Evolutionary conservation across 1,140 invertebrate genomes (phyloP).

Genomic region (Bombus superbus): DNA sequence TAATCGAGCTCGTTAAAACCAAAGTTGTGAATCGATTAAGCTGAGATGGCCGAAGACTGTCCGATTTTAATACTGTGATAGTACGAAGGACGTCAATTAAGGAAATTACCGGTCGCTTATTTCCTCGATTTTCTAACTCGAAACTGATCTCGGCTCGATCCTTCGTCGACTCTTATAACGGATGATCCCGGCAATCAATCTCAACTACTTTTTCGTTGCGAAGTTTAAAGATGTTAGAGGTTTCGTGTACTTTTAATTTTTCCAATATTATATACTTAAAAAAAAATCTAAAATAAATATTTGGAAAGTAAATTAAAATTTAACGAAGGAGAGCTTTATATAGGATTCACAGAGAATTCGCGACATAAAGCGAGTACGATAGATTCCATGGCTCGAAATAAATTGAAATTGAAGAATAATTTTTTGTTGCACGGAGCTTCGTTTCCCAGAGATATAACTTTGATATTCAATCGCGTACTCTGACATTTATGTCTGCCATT

Average conservation of each 20-base stretch:
- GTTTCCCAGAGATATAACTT: background rate
- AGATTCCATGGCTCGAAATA: background rate
- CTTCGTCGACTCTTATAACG: background rate
- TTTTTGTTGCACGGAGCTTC: too few species aligned
- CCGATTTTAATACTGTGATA: constrained; percentile 4
- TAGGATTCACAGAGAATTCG: background rate
- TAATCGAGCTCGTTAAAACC: background rate
- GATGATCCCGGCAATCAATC: background rate
- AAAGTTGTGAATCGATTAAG: constrained; percentile 14
- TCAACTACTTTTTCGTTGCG: background rate
- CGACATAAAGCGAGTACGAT: background rate
- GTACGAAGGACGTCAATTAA: constrained; percentile 19
- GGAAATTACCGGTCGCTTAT: constrained; percentile 14
- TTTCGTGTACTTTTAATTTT: background rate
- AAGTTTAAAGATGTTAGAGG: background rate
- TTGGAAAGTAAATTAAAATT: background rate
- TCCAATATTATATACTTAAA: too few species aligned
- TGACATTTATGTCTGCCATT: background rate
- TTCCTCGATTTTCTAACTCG: background rate
- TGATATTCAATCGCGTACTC: background rate
- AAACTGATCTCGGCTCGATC: background rate
- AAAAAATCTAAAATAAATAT: too few species aligned
- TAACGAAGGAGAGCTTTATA: background rate
- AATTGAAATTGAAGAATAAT: background rate
- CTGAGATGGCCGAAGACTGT: background rate